These are phyloP conservation scores for Discoglossus pictus DNA, from an alignment of 2,797 vertebrate genomes.

Conservation along the genomic window DNA sequence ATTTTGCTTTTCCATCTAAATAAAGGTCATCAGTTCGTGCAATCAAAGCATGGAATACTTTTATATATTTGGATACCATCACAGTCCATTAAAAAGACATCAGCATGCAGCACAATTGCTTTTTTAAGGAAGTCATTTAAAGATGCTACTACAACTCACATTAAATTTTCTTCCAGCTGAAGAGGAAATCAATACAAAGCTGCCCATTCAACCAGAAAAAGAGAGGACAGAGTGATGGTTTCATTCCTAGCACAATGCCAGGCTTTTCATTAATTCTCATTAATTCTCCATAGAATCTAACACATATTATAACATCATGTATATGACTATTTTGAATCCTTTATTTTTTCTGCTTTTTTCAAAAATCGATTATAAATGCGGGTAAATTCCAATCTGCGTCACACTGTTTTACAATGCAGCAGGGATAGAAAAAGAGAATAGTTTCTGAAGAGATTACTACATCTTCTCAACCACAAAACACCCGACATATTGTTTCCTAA, in stretches of 20 bases:
- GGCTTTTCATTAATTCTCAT: too few species aligned
- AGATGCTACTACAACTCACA: slow-evolving; percentile 13
- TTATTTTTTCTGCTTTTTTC: too few species aligned
- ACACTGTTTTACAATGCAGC: slow-evolving; percentile 4
- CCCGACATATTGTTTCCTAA: too few species aligned
- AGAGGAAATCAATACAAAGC: slow-evolving; percentile 29
- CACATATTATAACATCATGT: too few species aligned
- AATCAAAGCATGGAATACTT: not conserved
- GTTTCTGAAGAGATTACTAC: slow-evolving; percentile 1
- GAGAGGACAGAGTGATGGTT: not conserved
- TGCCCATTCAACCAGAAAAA: slow-evolving; percentile 32
- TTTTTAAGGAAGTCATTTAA: slow-evolving; percentile 30
- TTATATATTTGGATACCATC: not conserved
- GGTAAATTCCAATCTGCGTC: slow-evolving; percentile 27
- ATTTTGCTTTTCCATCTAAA: not conserved
- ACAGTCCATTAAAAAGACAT: not conserved
- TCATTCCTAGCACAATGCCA: not conserved
- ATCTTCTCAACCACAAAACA: too few species aligned
- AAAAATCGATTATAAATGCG: not conserved
- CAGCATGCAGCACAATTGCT: slow-evolving; percentile 17
- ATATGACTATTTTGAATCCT: too few species aligned
- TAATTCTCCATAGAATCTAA: too few species aligned
- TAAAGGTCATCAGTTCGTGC: not conserved
- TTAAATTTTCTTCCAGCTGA: slow-evolving; percentile 25
- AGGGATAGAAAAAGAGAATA: not conserved